Evolutionary conservation across 1,140 invertebrate genomes (phyloP).

Genomic region (Rhagoletis zephyria): DNA sequence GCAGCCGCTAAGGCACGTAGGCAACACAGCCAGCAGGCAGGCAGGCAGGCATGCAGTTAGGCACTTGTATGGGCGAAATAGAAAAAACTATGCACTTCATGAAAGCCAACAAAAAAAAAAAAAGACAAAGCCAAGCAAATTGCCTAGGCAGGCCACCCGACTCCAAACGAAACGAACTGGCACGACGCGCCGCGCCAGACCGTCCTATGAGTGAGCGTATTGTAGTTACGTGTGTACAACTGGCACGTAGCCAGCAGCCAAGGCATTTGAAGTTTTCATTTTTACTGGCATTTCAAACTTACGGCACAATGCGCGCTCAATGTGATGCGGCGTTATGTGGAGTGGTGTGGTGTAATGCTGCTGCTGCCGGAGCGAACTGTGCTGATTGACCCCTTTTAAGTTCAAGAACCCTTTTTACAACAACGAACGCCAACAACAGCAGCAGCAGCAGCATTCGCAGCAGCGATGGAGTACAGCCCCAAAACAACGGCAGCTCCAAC

Average conservation of each 20-base stretch:
- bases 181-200: background rate
- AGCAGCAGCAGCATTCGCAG: background rate
- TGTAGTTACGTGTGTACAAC: background rate
- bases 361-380: background rate
- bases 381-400: conserved; percentile 43
- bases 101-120: conserved; percentile 24
- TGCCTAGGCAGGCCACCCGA: background rate
- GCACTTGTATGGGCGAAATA: background rate
- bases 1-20: conserved; percentile 12
- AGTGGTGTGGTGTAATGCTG: background rate
- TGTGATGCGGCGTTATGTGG: background rate
- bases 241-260: conserved; percentile 47
- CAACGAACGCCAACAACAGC: conserved; percentile 16
- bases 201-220: background rate
- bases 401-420: conserved; percentile 52
- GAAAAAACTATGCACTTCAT: background rate
- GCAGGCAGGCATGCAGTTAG: background rate
- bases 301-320: conserved; percentile 20
- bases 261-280: conserved; percentile 38
- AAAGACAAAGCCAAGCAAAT: background rate
- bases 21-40: background rate
- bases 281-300: conserved; percentile 1
- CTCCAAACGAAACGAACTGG: background rate
- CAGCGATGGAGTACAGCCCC: background rate
- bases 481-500: background rate